Evolutionary conservation across 2,888 invertebrate genomes (phyloP), one percentile per base, ranked within the genome.

Genomic region (Rugalucina vietnamica): DNA sequence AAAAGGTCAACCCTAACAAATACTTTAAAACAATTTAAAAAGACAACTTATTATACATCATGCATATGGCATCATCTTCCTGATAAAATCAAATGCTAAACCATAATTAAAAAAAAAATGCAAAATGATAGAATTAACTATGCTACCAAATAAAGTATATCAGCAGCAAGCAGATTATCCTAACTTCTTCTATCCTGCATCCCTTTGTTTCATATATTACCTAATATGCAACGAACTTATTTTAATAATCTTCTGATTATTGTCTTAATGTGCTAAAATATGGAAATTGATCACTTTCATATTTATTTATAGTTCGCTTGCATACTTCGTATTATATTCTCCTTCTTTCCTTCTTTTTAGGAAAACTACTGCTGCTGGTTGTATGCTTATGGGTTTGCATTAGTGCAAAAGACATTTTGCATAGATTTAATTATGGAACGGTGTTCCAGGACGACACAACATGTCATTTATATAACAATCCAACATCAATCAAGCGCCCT

Each of bases 241-340:
- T 10, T 65, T 18, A 65, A 65, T 34, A 65, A 10, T 32, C 34
- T 65, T 65, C 34, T 14, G 65, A 34, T 32, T 65, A 18, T 65
- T 65, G 65, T 65, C 34, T 65, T 34, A 60, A 29, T 60, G 60
- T 60, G 60, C 60, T 60, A 60, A 65, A 65, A 65, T 65, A 65
- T 65, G 65, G 21, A 65, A 65, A 32, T 34, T 65, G 65, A 65
- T 34, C 34, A 65, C 65, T 65, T 65, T 34, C 65, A 65, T 65
- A 65, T 65, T 65, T 65, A 65, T 65, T 65, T 2, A 65, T 34
- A 65, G 65, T 65, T n/a, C n/a, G n/a, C n/a, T n/a, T n/a, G 34
- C 65, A 65, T 65, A 65, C 34, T 34, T 21, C 32, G 65, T 65
- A 65, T 34, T 65, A 34, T 34, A 14, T 34, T 65, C 34, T 4